A percentile compares a stretch with the other conserved stretches of the same genome.
Evolutionary conservation across 2,888 invertebrate genomes (phyloP).

Genomic region (Brachypterus glaber): DNA sequence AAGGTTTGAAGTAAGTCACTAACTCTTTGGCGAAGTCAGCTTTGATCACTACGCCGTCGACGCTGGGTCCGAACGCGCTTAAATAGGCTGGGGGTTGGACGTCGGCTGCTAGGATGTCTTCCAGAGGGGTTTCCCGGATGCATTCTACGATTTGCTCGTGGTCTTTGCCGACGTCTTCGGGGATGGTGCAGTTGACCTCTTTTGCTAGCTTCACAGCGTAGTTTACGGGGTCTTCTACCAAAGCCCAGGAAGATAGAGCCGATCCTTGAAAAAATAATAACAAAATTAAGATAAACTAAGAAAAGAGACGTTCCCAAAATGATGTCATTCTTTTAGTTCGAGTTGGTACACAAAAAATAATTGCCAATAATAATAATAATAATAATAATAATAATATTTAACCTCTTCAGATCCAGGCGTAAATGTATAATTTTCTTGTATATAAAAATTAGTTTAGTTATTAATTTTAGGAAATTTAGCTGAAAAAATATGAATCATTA

Average conservation of each 20-base stretch:
- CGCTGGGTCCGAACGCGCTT: conserved; percentile 85
- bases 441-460: too few species aligned
- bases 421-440: too few species aligned
- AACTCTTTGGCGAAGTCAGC: conserved; percentile 76
- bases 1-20: conserved; percentile 58
- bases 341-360: too few species aligned
- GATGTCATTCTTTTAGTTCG: too few species aligned
- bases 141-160: conserved; percentile 81
- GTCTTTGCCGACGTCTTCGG: conserved; percentile 70
- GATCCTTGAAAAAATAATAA: too few species aligned
- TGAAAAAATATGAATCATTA: too few species aligned
- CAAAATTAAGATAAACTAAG: too few species aligned
- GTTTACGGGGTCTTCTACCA: conserved; percentile 70
- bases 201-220: conserved; percentile 73
- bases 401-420: too few species aligned
- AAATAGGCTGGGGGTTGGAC: conserved; percentile 73
- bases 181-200: conserved; percentile 72
- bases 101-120: conserved; percentile 64
- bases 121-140: conserved; percentile 63
- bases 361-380: too few species aligned
- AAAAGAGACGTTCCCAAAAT: too few species aligned
- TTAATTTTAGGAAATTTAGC: too few species aligned
- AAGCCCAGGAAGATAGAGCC: conserved; percentile 80
- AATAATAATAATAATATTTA: too few species aligned
- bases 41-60: conserved; percentile 89